A percentile compares a stretch with the other conserved stretches of the same genome.
Conservation (phyloP, 2,888 invertebrate species). For the Himalopsyche japonica region DNA sequence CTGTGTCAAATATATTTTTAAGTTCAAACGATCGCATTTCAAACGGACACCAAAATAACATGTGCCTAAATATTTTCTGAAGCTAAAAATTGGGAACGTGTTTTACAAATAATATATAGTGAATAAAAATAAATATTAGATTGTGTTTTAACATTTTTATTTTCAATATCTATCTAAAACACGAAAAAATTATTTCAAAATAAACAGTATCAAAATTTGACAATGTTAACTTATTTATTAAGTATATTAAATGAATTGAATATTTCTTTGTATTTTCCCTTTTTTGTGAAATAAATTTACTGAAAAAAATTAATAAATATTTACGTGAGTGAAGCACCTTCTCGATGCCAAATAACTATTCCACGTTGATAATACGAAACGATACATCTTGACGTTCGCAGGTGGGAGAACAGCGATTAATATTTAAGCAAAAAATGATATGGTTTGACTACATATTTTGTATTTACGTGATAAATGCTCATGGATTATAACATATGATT, state of each 20-base stretch:
- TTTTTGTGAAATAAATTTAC: no score
- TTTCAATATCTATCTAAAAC: no score
- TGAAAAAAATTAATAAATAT: background rate
- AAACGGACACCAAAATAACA: background rate
- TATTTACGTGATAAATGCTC: background rate
- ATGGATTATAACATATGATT: background rate
- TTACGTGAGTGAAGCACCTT: background rate
- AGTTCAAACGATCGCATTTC: background rate
- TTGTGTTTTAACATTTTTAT: no score
- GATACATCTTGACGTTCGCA: background rate
- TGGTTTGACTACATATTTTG: background rate
- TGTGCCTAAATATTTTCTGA: background rate
- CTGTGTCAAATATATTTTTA: background rate
- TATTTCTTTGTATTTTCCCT: no score
- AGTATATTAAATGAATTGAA: no score
- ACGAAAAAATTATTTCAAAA: no score
- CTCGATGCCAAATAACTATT: background rate
- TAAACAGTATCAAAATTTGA: no score
- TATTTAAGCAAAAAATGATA: background rate
- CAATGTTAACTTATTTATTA: no score
- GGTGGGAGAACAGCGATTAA: background rate
- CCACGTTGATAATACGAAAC: background rate
- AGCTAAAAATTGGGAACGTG: background rate
- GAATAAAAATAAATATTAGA: no score
- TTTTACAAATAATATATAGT: background rate